Percentiles rank a stretch among this genome's conserved stretches.
Evolutionary conservation across 1,140 invertebrate species (phyloP).

Genomic region (Vollenhovia emeryi): DNA sequence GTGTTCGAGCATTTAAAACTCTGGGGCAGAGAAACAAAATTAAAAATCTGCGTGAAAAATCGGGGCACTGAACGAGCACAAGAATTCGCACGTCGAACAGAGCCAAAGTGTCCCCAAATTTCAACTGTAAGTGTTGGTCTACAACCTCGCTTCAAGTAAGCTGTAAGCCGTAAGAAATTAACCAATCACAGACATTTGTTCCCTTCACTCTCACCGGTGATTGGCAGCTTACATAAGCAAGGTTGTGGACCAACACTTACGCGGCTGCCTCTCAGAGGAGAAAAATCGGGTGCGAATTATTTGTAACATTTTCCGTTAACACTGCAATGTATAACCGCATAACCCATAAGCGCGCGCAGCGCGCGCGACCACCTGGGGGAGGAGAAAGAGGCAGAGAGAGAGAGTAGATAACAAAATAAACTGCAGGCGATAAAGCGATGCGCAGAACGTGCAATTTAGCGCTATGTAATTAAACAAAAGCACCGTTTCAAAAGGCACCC

Average conservation of each 20-base stretch:
- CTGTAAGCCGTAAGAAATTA: too few relatives aligned
- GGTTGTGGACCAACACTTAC: too few relatives aligned
- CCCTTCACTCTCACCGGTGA: too few relatives aligned
- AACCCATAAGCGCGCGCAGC: not conserved
- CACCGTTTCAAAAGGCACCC: slow-evolving; percentile 41
- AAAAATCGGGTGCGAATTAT: not conserved
- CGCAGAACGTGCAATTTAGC: slow-evolving; percentile 29
- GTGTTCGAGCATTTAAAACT: not conserved
- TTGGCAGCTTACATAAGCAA: too few relatives aligned
- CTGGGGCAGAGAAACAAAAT: not conserved
- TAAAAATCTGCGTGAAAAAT: not conserved
- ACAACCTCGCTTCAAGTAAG: too few relatives aligned
- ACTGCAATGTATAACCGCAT: not conserved
- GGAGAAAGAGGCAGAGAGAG: slow-evolving; percentile 28
- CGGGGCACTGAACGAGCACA: not conserved
- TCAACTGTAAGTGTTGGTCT: too few relatives aligned
- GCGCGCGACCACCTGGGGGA: not conserved
- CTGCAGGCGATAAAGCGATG: slow-evolving; percentile 39
- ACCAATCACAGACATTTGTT: too few relatives aligned
- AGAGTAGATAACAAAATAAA: slow-evolving; percentile 46
- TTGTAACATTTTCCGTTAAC: not conserved
- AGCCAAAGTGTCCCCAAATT: not conserved
- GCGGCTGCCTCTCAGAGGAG: not conserved
- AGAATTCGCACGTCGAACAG: not conserved
- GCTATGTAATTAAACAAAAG: slow-evolving; percentile 57